These are phyloP conservation scores for Varanus komodoensis DNA, from an alignment of 2,113 vertebrate species.

Conservation along the genomic window DNA sequence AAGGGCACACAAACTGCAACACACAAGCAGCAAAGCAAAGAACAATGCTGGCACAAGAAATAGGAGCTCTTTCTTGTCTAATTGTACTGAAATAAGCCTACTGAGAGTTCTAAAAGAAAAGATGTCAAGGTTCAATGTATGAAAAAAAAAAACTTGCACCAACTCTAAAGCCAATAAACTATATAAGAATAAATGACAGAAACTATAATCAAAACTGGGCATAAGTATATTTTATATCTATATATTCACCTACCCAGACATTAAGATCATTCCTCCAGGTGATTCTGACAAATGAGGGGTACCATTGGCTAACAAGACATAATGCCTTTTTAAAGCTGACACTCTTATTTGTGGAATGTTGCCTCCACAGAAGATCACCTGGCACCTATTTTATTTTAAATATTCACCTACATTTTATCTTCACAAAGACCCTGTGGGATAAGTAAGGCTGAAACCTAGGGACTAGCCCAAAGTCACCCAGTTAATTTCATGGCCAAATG, in stretches of 20 bases:
- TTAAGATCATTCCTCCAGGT: too few species aligned
- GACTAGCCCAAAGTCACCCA: too few species aligned
- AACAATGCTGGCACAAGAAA: constrained; percentile 32
- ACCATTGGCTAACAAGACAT: too few species aligned
- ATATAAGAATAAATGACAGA: background rate
- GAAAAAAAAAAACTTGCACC: constrained; percentile 32
- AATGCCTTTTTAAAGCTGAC: too few species aligned
- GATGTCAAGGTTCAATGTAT: background rate
- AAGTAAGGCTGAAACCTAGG: too few species aligned
- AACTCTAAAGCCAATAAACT: background rate
- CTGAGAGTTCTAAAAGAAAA: background rate
- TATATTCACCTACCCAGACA: background rate
- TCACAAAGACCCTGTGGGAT: too few species aligned
- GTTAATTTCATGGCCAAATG: too few species aligned
- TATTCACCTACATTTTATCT: too few species aligned
- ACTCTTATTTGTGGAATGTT: too few species aligned
- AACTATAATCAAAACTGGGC: accelerated
- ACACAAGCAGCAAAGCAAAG: background rate
- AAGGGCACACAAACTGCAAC: background rate
- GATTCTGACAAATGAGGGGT: too few species aligned
- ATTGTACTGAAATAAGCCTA: background rate
- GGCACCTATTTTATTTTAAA: too few species aligned
- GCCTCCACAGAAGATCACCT: too few species aligned
- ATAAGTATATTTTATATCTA: background rate
- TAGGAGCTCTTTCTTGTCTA: background rate